phyloP scores from a whole-genome alignment of 2,888 invertebrate genomes.

The Habrosyne pyritoides region DNA sequence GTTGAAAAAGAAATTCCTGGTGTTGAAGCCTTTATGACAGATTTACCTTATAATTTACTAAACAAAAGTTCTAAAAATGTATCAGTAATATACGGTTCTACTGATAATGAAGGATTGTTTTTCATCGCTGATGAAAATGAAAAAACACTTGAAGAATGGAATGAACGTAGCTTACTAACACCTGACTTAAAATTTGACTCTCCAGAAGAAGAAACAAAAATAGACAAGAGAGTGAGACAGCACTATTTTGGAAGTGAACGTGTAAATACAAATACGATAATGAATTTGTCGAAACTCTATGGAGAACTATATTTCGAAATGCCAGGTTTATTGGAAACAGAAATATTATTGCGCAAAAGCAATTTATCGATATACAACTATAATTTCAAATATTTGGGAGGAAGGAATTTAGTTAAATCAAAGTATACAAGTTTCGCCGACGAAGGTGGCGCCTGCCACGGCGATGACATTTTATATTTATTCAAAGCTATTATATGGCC shows the following conservation, averaged over 20 bases:
- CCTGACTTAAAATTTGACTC: slow-evolving; percentile 53
- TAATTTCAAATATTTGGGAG: slow-evolving; percentile 54
- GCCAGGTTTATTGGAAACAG: slow-evolving; percentile 49
- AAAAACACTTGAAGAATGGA: slow-evolving; percentile 38
- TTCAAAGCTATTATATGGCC: slow-evolving; percentile 49
- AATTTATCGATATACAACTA: slow-evolving; percentile 55
- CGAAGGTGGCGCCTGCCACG: slow-evolving; percentile 55
- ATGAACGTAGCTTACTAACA: slow-evolving; percentile 50
- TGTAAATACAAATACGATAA: slow-evolving; percentile 56
- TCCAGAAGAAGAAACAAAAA: slow-evolving; percentile 37
- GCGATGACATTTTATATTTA: slow-evolving; percentile 56
- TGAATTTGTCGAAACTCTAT: slow-evolving; percentile 49
- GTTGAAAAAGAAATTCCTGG: slow-evolving; percentile 53
- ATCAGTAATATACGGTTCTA: slow-evolving; percentile 45
- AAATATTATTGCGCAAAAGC: slow-evolving; percentile 32
- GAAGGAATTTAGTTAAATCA: slow-evolving; percentile 52
- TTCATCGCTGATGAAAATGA: slow-evolving; percentile 41
- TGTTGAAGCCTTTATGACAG: slow-evolving; percentile 50
- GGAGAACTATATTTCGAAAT: slow-evolving; percentile 60
- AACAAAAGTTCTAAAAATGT: slow-evolving; percentile 37
- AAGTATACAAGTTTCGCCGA: slow-evolving; percentile 30
- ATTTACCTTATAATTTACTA: slow-evolving; percentile 55
- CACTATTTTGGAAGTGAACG: slow-evolving; percentile 68
- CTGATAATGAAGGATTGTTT: slow-evolving; percentile 54
- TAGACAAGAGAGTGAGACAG: slow-evolving; percentile 49